Percentiles rank a stretch among this genome's conserved stretches.
Conservation (phyloP, 1,140 invertebrate genomes). For the Pseudomyrmex dendroicus region DNA sequence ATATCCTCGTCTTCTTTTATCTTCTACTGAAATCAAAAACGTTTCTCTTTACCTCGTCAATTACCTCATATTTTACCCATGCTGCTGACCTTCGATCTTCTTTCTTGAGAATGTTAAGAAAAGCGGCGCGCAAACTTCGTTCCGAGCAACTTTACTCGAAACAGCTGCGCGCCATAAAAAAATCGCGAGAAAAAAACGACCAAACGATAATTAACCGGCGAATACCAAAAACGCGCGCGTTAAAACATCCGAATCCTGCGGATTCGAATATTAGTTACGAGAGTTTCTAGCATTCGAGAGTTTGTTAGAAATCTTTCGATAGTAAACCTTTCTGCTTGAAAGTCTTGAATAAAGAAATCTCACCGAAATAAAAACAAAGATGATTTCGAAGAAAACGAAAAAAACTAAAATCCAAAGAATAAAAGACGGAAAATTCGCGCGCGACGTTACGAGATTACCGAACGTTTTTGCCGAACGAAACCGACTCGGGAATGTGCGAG, state of each 20-base stretch:
- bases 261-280: neutral
- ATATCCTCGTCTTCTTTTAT: slow-evolving; percentile 3
- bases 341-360: neutral
- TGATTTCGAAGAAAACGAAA: neutral
- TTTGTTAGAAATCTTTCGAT: neutral
- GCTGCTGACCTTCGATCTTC: slow-evolving; percentile 44
- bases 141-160: slow-evolving; percentile 15
- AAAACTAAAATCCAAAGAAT: neutral
- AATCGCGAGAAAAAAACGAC: neutral
- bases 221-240: neutral
- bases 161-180: neutral
- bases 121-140: neutral
- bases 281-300: neutral
- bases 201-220: neutral
- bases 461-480: slow-evolving; percentile 45
- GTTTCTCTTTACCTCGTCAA: slow-evolving; percentile 4
- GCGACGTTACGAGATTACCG: slow-evolving; percentile 22
- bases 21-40: neutral
- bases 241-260: neutral
- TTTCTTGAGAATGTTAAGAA: neutral
- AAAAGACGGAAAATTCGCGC: neutral
- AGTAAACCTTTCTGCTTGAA: neutral
- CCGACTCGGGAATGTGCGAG: slow-evolving; percentile 45
- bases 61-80: slow-evolving; percentile 29
- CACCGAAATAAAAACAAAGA: neutral